These are phyloP conservation scores for Halyomorpha halys DNA, from an alignment of 1,140 invertebrate species.

Conservation along the genomic window DNA sequence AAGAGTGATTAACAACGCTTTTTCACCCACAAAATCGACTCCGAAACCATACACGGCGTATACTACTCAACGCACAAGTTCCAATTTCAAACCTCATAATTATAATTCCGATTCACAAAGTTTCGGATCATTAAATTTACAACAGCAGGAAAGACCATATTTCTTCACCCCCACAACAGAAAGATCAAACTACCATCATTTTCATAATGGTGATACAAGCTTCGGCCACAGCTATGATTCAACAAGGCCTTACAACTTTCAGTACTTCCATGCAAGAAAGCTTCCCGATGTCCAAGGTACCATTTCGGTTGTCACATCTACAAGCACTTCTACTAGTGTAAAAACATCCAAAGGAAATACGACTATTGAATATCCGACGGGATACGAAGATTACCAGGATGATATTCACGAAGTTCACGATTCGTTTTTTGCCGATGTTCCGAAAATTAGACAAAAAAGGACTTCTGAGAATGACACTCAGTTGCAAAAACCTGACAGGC, in stretches of 20 bases:
- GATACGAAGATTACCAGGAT: conserved; percentile 29
- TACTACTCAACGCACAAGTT: background rate
- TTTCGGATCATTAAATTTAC: conserved; percentile 7
- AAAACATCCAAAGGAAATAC: conserved; percentile 13
- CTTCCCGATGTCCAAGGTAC: background rate
- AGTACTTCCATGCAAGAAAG: conserved; percentile 23
- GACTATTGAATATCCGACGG: background rate
- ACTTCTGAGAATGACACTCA: background rate
- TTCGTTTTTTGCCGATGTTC: conserved; percentile 22
- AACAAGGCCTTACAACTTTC: conserved; percentile 21
- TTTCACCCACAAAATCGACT: conserved; percentile 10
- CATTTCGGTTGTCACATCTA: conserved; percentile 29
- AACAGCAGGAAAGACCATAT: conserved; percentile 8
- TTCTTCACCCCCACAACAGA: background rate
- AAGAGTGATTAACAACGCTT: conserved; percentile 20
- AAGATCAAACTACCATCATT: conserved; percentile 24
- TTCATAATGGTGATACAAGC: conserved; percentile 17
- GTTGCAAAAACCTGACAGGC: background rate
- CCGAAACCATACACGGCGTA: background rate
- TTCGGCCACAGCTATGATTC: conserved; percentile 24
- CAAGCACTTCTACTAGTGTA: conserved; percentile 28
- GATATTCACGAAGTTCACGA: conserved; percentile 44
- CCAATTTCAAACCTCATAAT: conserved; percentile 4
- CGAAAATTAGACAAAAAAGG: conserved; percentile 18
- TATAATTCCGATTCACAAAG: conserved; percentile 10